Base-by-base conservation (phyloP, 1,140 invertebrate genomes). In the Drosophila watanabei region DNA sequence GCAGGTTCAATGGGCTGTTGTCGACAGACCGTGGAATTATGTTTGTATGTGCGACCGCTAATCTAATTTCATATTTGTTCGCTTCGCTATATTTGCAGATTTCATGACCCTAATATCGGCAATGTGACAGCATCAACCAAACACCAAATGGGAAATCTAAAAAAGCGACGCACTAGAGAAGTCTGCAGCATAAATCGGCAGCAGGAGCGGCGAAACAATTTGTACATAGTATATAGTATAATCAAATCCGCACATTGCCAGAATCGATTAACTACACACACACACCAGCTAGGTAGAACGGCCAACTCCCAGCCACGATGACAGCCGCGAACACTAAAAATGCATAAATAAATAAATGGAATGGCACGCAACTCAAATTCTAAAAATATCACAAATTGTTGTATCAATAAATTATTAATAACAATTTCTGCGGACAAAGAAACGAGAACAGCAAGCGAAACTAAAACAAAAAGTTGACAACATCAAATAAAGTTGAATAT, bases 51-150 rank as follows among this genome's bases (percentile, higher is more conserved):
- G 78, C 66, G 68, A 79, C 85, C 86, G 60, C 86, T 89, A 89
- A 89, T 90, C 70, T 82, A 89, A 82, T 90, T 82, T 82, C 65
- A 88, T 85, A 81, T 69, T 75, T 85, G 60, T 52, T 58, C 37
- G 33, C 49, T n/a, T 70, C 18, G 32, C 49, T 87, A 57, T 85
- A 85, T 88, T 89, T 90, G 56, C 85, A 89, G 85, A 90, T 89
- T 90, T 90, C 72, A 66, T 85, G 70, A 85, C 81, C 81, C 79
- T 85, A 39, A 85, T 89, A 79, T 79, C 70, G 69, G 86, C 86
- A 66, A 85, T 73, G 59, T 89, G 58, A 80, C 45, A 20, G 43
- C 41, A 57, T 52, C 64, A 45, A 35, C 39, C 39, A 28, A 28
- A 20, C 51, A 37, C 28, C 71, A 56, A 72, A 62, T 69, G 37